Conservation (phyloP, 2,113 vertebrate genomes). For the human region DNA sequence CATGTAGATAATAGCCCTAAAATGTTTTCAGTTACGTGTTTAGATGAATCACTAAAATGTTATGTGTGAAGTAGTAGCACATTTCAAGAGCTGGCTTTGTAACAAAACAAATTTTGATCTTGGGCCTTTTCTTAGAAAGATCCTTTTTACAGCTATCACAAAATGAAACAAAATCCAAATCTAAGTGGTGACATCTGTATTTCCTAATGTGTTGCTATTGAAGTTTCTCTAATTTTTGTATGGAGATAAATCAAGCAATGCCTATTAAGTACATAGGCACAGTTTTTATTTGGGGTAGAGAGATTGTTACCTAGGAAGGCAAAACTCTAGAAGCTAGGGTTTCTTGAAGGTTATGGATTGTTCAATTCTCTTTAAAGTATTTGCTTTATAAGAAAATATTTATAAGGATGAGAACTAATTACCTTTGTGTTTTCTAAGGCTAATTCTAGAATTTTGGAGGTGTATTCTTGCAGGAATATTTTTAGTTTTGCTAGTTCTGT, state of each 20-base stretch:
- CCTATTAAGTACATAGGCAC: background rate
- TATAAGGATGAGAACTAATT: slow-evolving; percentile 14
- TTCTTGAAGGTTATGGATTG: background rate
- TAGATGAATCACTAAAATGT: slow-evolving; percentile 73
- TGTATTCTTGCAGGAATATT: background rate
- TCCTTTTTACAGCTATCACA: slow-evolving; percentile 41
- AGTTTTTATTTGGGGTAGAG: background rate
- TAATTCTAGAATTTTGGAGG: slow-evolving; percentile 9
- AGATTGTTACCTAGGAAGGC: background rate
- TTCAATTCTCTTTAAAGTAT: background rate
- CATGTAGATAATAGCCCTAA: slow-evolving; percentile 52
- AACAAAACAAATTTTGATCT: slow-evolving; percentile 64
- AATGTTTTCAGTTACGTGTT: slow-evolving; percentile 73
- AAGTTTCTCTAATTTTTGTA: slow-evolving; percentile 33
- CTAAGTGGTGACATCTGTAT: background rate
- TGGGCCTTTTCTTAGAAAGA: slow-evolving; percentile 62
- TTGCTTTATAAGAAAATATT: background rate
- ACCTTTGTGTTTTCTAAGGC: background rate
- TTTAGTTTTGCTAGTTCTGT: background rate
- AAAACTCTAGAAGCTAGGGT: background rate
- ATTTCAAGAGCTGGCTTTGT: slow-evolving; percentile 64
- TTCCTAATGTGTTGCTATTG: background rate
- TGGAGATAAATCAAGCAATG: background rate
- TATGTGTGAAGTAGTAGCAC: slow-evolving; percentile 76
- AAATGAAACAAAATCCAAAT: slow-evolving; percentile 43